Evolutionary conservation across 2,113 vertebrate genomes (phyloP).

Genomic region (Macrotus californicus): DNA sequence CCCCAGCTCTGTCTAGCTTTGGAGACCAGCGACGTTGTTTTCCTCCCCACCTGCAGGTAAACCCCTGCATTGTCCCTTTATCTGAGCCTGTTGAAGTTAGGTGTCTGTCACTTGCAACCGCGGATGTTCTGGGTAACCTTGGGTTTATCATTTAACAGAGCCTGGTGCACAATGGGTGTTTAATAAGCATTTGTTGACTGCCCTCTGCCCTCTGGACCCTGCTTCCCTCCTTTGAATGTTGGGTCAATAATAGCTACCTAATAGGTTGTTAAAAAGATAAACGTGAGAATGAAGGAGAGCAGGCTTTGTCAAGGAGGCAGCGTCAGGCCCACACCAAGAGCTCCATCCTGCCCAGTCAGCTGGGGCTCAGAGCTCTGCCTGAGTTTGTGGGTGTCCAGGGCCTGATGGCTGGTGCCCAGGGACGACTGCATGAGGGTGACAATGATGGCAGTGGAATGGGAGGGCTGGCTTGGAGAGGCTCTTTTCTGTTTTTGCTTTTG

Average conservation of each 20-base stretch:
- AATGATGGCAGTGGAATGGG: background rate
- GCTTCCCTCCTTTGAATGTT: background rate
- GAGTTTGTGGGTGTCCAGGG: background rate
- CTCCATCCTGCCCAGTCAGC: background rate
- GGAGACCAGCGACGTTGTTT: background rate
- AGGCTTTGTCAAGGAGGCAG: background rate
- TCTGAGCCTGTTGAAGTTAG: background rate
- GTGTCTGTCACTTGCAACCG: background rate
- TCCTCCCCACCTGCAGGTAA: background rate
- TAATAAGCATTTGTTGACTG: background rate
- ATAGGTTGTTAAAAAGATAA: background rate
- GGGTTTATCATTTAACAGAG: background rate
- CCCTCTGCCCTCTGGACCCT: too few relatives aligned
- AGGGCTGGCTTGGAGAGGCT: background rate
- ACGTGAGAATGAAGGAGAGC: background rate
- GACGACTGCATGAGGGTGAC: background rate
- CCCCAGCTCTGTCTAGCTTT: background rate
- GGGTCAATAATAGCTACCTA: background rate
- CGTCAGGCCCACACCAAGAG: background rate
- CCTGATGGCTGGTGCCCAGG: rapidly evolving
- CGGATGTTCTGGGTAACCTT: background rate
- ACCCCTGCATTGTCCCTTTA: background rate
- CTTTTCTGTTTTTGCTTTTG: background rate
- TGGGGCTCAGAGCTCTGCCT: background rate
- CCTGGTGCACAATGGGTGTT: background rate